Conservation (phyloP, 2,113 vertebrate genomes). For the Ia io region DNA sequence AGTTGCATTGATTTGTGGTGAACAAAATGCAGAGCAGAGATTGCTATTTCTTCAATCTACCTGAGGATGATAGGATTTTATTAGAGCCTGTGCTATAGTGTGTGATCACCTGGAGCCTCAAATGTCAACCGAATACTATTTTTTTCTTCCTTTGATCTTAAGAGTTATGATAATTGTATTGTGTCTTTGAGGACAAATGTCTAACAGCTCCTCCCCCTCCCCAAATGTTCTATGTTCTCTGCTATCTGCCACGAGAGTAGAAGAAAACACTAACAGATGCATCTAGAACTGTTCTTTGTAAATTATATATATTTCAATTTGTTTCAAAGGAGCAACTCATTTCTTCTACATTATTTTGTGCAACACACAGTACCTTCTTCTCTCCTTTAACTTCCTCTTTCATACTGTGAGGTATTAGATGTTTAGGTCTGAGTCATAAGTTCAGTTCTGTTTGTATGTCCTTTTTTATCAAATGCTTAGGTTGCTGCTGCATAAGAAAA, state of each 20-base stretch:
- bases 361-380: background rate
- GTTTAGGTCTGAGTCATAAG: background rate
- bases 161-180: conserved; percentile 8
- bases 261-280: background rate
- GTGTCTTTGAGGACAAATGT: background rate
- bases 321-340: background rate
- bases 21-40: background rate
- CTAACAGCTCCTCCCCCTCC: background rate
- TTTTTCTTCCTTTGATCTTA: background rate
- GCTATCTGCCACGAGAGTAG: background rate
- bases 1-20: background rate
- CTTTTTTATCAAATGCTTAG: background rate
- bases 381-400: background rate
- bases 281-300: fast-evolving
- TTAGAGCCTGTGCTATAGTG: background rate
- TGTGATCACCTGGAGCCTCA: background rate
- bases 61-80: background rate
- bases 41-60: background rate
- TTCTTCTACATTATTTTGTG: background rate
- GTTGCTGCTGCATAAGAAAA: background rate
- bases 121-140: background rate
- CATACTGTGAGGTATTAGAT: background rate
- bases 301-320: background rate
- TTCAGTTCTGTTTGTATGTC: background rate
- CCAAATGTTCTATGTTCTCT: background rate